A percentile compares a stretch with the other conserved stretches of the same genome.
phyloP scores from a whole-genome alignment of 2,888 invertebrate species.

The Toxonevra muliebris region DNA sequence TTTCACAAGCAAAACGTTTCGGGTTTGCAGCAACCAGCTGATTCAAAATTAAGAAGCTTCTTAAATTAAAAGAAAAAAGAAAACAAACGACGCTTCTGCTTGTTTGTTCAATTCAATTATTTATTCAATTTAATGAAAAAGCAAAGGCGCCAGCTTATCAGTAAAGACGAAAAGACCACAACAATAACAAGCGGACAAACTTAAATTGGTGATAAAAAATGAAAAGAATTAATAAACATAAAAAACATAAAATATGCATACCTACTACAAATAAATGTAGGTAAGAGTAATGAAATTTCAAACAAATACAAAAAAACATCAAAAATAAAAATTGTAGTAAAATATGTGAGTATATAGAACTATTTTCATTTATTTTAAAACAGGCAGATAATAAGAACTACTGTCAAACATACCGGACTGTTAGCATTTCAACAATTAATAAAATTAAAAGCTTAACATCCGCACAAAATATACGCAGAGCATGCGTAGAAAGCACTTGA shows the following conservation, averaged over 20 bases:
- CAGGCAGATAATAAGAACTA: neutral
- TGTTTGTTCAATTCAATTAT: too few relatives aligned
- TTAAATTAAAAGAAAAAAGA: too few relatives aligned
- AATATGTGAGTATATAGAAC: neutral
- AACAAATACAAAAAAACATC: conserved; percentile 32
- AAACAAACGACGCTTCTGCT: too few relatives aligned
- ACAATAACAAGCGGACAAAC: conserved; percentile 44
- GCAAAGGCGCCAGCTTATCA: conserved; percentile 62
- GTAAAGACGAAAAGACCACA: conserved; percentile 35
- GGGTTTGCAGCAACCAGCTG: too few relatives aligned
- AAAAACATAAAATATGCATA: conserved; percentile 28
- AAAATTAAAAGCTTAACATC: conserved; percentile 33
- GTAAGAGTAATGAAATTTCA: conserved; percentile 38
- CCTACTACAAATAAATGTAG: conserved; percentile 34
- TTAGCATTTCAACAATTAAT: conserved; percentile 34
- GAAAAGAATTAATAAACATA: conserved; percentile 38
- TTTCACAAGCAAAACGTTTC: too few relatives aligned
- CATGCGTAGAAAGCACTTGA: too few relatives aligned
- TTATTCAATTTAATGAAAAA: conserved; percentile 49
- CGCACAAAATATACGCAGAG: conserved; percentile 12
- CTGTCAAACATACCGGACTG: neutral
- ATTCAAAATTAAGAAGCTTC: too few relatives aligned
- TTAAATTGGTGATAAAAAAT: conserved; percentile 42
- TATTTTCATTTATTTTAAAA: neutral
- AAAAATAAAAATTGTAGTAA: conserved; percentile 17